A percentile compares a stretch with the other conserved stretches of the same genome.
phyloP scores from a whole-genome alignment of 92 coral and sea anemone genomes.

The Siderastrea radians region DNA sequence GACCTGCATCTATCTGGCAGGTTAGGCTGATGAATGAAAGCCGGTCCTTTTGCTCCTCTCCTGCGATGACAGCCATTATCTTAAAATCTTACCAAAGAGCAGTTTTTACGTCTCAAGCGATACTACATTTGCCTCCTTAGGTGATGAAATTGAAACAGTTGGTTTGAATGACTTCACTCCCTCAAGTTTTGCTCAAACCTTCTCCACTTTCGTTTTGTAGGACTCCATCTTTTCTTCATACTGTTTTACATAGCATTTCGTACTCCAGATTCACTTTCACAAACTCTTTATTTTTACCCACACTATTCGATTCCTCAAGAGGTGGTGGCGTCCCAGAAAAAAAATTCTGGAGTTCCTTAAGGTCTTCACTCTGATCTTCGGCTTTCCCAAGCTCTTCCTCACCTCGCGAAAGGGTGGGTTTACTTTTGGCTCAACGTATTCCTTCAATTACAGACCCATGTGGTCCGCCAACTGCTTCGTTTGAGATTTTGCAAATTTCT shows the following conservation, averaged over 20 bases:
- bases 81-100: slow-evolving; percentile 56
- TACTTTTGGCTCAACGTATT: slow-evolving; percentile 15
- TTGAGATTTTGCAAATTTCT: too few relatives aligned
- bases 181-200: slow-evolving; percentile 4
- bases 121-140: slow-evolving; percentile 22
- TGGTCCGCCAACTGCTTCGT: slow-evolving; percentile 41
- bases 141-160: not conserved
- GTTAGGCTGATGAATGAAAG: slow-evolving; percentile 52
- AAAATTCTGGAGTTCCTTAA: slow-evolving; percentile 13
- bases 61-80: slow-evolving; percentile 48
- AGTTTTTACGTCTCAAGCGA: slow-evolving; percentile 34
- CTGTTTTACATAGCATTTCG: slow-evolving; percentile 27
- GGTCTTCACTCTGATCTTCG: slow-evolving; percentile 1
- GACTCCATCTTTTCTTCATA: slow-evolving; percentile 29
- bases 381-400: slow-evolving; percentile 12
- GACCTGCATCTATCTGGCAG: slow-evolving; percentile 65
- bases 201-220: slow-evolving; percentile 13
- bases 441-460: slow-evolving; percentile 20
- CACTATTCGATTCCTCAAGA: not conserved
- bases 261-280: slow-evolving; percentile 18
- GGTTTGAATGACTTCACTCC: not conserved
- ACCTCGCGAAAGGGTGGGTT: slow-evolving; percentile 14
- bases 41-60: slow-evolving; percentile 54
- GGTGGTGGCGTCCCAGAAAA: slow-evolving; percentile 31
- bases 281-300: not conserved